These are phyloP conservation scores for Acrocephalus arundinaceus DNA, from an alignment of 2,113 vertebrate species.

Conservation along the genomic window DNA sequence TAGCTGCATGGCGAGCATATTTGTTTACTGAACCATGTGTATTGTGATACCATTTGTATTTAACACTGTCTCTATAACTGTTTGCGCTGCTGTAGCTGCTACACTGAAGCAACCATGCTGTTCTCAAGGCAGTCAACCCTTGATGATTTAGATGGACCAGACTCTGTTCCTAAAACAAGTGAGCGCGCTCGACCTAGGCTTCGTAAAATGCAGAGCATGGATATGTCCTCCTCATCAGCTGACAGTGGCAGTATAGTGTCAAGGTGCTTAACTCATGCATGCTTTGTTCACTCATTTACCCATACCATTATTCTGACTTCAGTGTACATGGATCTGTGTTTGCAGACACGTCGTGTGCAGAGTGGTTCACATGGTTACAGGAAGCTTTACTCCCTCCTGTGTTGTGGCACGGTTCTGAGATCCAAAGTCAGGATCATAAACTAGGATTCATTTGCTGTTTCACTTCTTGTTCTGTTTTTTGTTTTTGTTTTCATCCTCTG, in stretches of 20 bases:
- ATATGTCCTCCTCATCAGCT: slow-evolving; percentile 90
- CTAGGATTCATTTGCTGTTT: not conserved
- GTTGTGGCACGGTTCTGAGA: not conserved
- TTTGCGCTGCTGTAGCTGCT: slow-evolving; percentile 87
- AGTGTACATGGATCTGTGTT: not conserved
- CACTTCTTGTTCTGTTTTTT: not conserved
- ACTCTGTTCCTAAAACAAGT: slow-evolving; percentile 96
- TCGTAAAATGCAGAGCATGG: slow-evolving; percentile 93
- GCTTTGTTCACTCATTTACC: slow-evolving; percentile 68
- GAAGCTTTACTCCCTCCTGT: not conserved
- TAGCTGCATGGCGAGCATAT: slow-evolving; percentile 67
- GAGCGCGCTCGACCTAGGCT: slow-evolving; percentile 94
- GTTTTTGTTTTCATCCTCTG: not conserved
- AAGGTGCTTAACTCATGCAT: slow-evolving; percentile 88
- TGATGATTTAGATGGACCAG: slow-evolving; percentile 94
- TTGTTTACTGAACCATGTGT: slow-evolving; percentile 41
- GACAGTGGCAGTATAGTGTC: slow-evolving; percentile 95
- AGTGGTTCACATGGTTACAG: not conserved
- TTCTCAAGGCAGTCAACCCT: slow-evolving; percentile 97
- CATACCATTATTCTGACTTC: slow-evolving; percentile 7
- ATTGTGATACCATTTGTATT: slow-evolving; percentile 42
- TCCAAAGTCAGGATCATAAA: not conserved
- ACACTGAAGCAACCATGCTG: slow-evolving; percentile 96
- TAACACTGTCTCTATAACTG: slow-evolving; percentile 80
- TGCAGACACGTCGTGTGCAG: not conserved